Evolutionary conservation across 2,797 vertebrate species (phyloP).

Genomic region (Fistularia commersonii): DNA sequence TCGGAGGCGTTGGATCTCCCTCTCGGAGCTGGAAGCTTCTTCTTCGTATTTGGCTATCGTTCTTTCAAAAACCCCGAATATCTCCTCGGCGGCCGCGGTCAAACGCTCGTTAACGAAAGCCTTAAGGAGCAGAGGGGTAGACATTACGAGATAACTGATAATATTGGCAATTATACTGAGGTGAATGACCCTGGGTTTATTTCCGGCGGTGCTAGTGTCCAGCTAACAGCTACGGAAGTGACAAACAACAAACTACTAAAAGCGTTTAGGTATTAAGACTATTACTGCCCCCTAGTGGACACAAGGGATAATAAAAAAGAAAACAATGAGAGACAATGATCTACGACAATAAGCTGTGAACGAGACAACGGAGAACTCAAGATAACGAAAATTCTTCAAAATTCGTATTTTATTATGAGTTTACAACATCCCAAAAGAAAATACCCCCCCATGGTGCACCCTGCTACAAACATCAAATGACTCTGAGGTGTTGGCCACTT

Average conservation of each 20-base stretch:
- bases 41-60: conserved; percentile 58
- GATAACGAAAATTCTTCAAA: too few relatives aligned
- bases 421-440: too few relatives aligned
- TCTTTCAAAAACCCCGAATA: conserved; percentile 52
- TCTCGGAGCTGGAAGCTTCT: conserved; percentile 42
- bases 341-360: too few relatives aligned
- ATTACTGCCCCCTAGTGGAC: conserved; percentile 6
- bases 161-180: neutral
- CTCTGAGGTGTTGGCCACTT: too few relatives aligned
- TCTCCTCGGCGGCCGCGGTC: conserved; percentile 52
- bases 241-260: neutral
- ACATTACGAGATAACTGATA: conserved; percentile 29
- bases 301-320: neutral
- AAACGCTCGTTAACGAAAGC: conserved; percentile 52
- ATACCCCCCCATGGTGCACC: too few relatives aligned
- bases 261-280: neutral
- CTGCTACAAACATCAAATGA: too few relatives aligned
- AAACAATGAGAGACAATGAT: neutral
- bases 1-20: conserved; percentile 53
- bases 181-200: neutral
- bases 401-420: too few relatives aligned
- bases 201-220: conserved; percentile 3
- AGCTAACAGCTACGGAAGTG: conserved; percentile 37
- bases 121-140: conserved; percentile 34
- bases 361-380: too few relatives aligned